A percentile compares a stretch with the other conserved stretches of the same genome.
phyloP scores from a whole-genome alignment of 2,797 vertebrate genomes.

The Lithobates pipiens region DNA sequence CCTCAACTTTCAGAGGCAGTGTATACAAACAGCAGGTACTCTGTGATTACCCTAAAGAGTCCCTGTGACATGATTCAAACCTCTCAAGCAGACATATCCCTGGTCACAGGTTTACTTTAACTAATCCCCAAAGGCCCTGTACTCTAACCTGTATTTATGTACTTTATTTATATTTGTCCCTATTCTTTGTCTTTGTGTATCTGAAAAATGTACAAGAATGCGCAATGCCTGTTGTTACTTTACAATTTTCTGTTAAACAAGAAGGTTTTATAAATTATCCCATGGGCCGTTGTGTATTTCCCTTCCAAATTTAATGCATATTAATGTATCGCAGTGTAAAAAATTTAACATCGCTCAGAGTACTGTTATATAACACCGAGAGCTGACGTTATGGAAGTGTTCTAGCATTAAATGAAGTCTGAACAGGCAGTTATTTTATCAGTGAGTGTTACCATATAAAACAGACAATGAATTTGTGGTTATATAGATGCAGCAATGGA shows the following conservation, averaged over 20 bases:
- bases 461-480: slow-evolving; percentile 42
- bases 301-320: slow-evolving; percentile 25
- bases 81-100: too few relatives aligned
- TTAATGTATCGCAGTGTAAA: slow-evolving; percentile 59
- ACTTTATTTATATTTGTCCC: not conserved
- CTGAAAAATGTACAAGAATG: not conserved
- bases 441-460: slow-evolving; percentile 22
- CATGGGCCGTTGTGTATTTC: slow-evolving; percentile 33
- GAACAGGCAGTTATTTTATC: slow-evolving; percentile 36
- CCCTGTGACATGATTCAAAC: too few relatives aligned
- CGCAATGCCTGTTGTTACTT: slow-evolving; percentile 1
- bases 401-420: slow-evolving; percentile 48
- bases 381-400: slow-evolving; percentile 30
- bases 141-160: too few relatives aligned
- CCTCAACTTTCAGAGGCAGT: too few relatives aligned
- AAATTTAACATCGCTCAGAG: slow-evolving; percentile 24
- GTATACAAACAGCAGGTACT: too few relatives aligned
- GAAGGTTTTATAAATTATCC: slow-evolving; percentile 47
- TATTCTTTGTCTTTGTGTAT: not conserved
- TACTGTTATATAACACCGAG: slow-evolving; percentile 3
- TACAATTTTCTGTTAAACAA: slow-evolving; percentile 44
- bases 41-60: too few relatives aligned
- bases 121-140: too few relatives aligned
- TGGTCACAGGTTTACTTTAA: too few relatives aligned
- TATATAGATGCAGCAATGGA: slow-evolving; percentile 26